Conservation (phyloP, 2,888 invertebrate species). For the Agrotis segetum region DNA sequence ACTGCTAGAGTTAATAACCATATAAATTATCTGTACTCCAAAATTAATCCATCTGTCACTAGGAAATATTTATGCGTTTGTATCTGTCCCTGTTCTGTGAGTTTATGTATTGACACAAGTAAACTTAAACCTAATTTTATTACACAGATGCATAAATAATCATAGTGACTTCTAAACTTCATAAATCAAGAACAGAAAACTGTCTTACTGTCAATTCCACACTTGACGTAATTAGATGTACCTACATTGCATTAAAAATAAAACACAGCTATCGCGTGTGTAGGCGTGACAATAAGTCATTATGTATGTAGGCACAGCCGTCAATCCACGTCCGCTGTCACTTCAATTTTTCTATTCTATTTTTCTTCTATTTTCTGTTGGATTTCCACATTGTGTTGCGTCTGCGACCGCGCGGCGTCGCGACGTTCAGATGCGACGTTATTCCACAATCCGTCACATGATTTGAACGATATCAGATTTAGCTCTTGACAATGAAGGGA, state of each 20-base stretch:
- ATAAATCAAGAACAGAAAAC: constrained; percentile 8
- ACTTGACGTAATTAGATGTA: constrained; percentile 52
- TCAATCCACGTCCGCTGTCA: constrained; percentile 67
- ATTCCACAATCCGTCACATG: constrained; percentile 85
- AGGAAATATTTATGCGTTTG: constrained; percentile 31
- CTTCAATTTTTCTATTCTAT: constrained; percentile 64
- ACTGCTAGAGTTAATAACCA: constrained; percentile 42
- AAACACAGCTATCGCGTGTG: constrained; percentile 54
- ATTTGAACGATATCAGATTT: constrained; percentile 83
- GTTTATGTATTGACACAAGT: constrained; percentile 41
- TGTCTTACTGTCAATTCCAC: constrained; percentile 31
- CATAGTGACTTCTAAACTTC: neutral
- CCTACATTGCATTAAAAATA: constrained; percentile 53
- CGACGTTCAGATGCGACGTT: constrained; percentile 68
- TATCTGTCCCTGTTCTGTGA: constrained; percentile 25
- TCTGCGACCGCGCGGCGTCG: constrained; percentile 62
- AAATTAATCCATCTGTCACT: constrained; percentile 49
- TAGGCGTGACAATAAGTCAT: constrained; percentile 74
- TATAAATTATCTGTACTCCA: constrained; percentile 47
- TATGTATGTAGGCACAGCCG: constrained; percentile 68
- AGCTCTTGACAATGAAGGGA: constrained; percentile 71
- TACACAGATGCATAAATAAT: constrained; percentile 3
- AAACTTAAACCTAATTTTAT: constrained; percentile 24
- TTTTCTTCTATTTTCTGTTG: constrained; percentile 67
- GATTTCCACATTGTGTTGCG: constrained; percentile 62